These are phyloP conservation scores for Pristionchus mayeri DNA, from an alignment of 2,888 invertebrate species.

Conservation along the genomic window DNA sequence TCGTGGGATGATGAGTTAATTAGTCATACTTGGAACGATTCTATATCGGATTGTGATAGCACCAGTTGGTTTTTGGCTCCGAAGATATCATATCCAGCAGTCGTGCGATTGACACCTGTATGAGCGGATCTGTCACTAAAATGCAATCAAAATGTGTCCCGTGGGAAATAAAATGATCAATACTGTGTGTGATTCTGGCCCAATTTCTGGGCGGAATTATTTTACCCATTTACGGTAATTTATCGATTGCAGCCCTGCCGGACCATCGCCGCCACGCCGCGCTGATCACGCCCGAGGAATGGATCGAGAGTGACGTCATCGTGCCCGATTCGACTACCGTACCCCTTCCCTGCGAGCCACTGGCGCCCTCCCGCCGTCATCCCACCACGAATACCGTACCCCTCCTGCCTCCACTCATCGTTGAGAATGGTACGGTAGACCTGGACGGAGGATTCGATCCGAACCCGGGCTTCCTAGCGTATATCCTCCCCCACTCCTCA, in stretches of 20 bases:
- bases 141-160: no score
- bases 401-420: not conserved
- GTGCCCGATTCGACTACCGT: not conserved
- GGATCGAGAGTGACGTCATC: not conserved
- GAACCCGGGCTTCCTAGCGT: not conserved
- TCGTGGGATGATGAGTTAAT: no score
- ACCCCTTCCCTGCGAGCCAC: slow-evolving; percentile 15
- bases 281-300: not conserved
- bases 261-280: slow-evolving; percentile 33
- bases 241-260: slow-evolving; percentile 1
- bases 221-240: no score
- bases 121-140: no score
- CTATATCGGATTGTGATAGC: not conserved
- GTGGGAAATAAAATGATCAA: no score
- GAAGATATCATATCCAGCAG: not conserved
- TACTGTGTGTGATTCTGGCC: no score
- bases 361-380: no score
- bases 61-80: not conserved
- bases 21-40: no score
- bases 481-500: slow-evolving; percentile 8
- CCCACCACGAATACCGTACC: no score
- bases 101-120: no score
- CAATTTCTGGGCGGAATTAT: no score
- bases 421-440: not conserved
- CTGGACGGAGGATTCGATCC: not conserved